Evolutionary conservation across 2,113 vertebrate genomes (phyloP).

Genomic region (Synodontis membranacea): DNA sequence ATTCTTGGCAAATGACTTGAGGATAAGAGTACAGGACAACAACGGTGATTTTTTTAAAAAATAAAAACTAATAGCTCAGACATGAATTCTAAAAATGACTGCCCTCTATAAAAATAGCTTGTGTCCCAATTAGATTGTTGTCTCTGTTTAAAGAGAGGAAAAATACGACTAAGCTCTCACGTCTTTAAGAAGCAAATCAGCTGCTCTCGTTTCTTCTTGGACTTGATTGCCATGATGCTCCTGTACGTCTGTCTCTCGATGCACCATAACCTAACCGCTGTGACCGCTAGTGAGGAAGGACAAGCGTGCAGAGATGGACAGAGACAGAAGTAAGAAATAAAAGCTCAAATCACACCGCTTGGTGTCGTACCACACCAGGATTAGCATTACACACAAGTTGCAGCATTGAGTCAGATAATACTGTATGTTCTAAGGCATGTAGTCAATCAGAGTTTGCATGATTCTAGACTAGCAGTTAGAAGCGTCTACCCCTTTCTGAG

Average conservation of each 20-base stretch:
- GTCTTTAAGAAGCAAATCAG: constrained; percentile 74
- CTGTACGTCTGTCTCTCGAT: constrained; percentile 78
- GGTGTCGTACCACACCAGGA: neutral
- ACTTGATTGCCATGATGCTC: constrained; percentile 76
- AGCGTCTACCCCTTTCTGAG: neutral
- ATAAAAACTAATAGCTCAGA: neutral
- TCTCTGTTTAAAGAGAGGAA: neutral
- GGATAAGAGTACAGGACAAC: neutral
- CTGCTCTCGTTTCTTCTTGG: constrained; percentile 73
- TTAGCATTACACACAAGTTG: neutral
- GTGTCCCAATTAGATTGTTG: neutral
- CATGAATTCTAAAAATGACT: neutral
- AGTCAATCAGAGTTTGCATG: neutral
- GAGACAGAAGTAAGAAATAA: neutral
- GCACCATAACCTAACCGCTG: constrained; percentile 73
- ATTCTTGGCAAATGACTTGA: too few relatives aligned
- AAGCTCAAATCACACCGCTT: neutral
- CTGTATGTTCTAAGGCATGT: neutral
- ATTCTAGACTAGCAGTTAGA: neutral
- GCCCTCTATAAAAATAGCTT: neutral
- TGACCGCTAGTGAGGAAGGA: constrained; percentile 61
- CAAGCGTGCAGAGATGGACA: neutral
- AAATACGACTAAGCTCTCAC: constrained; percentile 60
- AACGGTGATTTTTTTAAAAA: too few relatives aligned
- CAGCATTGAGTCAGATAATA: neutral